Evolutionary conservation across 2,113 vertebrate genomes (phyloP).

Genomic region (Prionailurus viverrinus): DNA sequence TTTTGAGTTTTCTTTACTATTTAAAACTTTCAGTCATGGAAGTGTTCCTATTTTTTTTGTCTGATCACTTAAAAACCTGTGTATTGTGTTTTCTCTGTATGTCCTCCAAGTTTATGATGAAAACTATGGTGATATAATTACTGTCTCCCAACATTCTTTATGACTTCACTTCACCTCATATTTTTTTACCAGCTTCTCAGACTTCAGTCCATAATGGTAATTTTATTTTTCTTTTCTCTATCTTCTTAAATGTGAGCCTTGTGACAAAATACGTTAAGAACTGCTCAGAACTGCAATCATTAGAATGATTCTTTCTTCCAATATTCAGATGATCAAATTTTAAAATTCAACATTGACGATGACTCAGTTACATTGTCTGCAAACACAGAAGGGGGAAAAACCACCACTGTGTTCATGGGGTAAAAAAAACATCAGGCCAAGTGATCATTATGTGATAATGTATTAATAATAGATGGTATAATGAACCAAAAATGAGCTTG

Average conservation of each 20-base stretch:
- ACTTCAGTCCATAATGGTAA: not conserved
- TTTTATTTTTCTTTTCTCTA: not conserved
- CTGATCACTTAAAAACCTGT: not conserved
- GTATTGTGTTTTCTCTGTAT: not conserved
- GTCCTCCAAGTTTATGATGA: not conserved
- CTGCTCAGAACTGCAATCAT: not conserved
- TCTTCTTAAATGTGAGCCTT: not conserved
- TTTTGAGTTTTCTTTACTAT: not conserved
- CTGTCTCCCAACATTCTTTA: not conserved
- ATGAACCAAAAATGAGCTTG: constrained; percentile 52
- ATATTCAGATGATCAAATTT: not conserved
- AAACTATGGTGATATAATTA: not conserved
- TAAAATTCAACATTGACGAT: not conserved
- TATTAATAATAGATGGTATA: constrained; percentile 67
- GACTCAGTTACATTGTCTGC: not conserved
- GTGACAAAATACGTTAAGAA: not conserved
- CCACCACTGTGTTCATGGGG: not conserved
- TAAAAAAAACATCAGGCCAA: constrained; percentile 27
- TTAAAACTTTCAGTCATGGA: not conserved
- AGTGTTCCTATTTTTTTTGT: not conserved
- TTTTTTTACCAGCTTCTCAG: not conserved
- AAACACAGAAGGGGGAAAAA: not conserved
- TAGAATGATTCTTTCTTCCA: not conserved
- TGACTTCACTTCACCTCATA: not conserved
- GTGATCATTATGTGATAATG: constrained; percentile 34